Base-by-base conservation (phyloP, 2,797 vertebrate species). In the Cichlasoma orientale region DNA sequence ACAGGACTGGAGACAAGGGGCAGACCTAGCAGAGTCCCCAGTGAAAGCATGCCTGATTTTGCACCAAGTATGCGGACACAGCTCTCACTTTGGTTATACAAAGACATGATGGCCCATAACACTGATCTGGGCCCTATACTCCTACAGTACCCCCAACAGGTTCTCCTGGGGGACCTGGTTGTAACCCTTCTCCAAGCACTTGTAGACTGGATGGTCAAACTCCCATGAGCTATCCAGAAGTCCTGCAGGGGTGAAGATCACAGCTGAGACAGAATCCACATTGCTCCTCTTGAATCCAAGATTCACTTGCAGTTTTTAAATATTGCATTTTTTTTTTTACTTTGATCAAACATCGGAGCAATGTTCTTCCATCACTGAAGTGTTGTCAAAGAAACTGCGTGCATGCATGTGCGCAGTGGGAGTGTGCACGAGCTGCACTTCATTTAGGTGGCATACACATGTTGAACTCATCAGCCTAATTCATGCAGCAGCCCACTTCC, bases 401-500 rank as follows among this genome's bases (percentile, higher is more conserved):
- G 47, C 19, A 6, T 18, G n/a, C 31, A 19, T 52, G 53, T 63
- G 29, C 41, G 44, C 3, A 21, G 23, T 82, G 57, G 78, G 56
- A 44, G 73, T 19, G 9, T 59, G 41, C 57, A 57, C 75, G 66
- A 36, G 36, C 33, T 56, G 27, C 21, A 19, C 69, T 66, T 80
- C 41, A 56, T 74, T 90, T 79, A 87, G 25, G 73, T 86, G 84
- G 63, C 66, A 74, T 58, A 58, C 83, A 90, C 75, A 75, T 79
- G 87, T 82, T 63, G 61, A 75, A 25, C 75, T 81, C 83, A 84
- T 88, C 76, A 80, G 71, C 57, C 75, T 83, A 74, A 87, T 84
- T 47, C 76, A 78, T 82, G 81, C 84, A 86, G 75, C 77, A 47
- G 73, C 31, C 76, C 69, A n/a, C 74, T 70, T 80, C 21, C 72